phyloP scores from a whole-genome alignment of 2,113 vertebrate species.

The Alligator sinensis region DNA sequence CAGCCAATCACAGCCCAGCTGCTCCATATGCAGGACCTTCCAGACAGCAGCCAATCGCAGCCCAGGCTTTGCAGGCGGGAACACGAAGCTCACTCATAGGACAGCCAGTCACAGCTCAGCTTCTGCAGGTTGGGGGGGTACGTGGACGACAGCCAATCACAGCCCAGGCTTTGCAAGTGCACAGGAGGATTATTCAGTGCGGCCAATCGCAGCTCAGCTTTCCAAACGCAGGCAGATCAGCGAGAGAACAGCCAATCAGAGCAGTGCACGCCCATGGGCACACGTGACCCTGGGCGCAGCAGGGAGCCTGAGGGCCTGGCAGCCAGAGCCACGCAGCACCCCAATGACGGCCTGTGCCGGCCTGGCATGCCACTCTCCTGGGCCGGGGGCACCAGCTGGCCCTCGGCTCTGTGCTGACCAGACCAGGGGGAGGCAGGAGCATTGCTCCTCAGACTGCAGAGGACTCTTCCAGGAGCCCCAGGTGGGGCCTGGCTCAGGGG shows the following conservation, averaged over 20 bases:
- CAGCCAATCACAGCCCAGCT: not conserved
- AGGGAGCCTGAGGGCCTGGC: too few relatives aligned
- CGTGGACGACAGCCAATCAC: not conserved
- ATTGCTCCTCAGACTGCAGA: accelerated
- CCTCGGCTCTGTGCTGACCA: accelerated
- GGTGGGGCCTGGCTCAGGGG: not conserved
- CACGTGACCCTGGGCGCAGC: not conserved
- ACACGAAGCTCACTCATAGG: not conserved
- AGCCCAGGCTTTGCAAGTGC: not conserved
- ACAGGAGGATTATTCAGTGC: not conserved
- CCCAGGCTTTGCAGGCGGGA: not conserved
- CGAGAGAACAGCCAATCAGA: not conserved
- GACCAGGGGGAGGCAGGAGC: not conserved
- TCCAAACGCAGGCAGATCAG: not conserved
- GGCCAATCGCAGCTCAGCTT: not conserved
- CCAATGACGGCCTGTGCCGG: too few relatives aligned
- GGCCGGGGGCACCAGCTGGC: not conserved
- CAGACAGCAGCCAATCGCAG: not conserved
- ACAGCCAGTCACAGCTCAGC: conserved; percentile 40
- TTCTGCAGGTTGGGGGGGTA: conserved; percentile 4
- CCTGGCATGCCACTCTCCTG: too few relatives aligned
- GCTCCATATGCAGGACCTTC: not conserved
- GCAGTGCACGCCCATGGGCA: not conserved
- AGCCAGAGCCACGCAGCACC: too few relatives aligned
- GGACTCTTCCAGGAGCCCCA: not conserved